Evolutionary conservation across 2,888 invertebrate species (phyloP).

Genomic region (Agrotis segetum): DNA sequence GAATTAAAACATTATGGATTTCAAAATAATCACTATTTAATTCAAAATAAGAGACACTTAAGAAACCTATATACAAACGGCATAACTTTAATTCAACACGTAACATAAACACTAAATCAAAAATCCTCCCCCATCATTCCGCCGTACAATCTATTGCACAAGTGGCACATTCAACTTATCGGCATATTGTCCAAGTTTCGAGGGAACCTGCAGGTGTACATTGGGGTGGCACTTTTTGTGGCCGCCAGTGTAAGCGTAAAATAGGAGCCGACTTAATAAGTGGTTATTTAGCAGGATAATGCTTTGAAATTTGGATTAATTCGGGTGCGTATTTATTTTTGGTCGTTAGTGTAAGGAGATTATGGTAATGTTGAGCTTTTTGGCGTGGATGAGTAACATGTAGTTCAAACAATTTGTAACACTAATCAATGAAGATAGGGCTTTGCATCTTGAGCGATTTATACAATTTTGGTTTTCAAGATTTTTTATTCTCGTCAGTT

Average conservation of each 20-base stretch:
- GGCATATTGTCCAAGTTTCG: slow-evolving; percentile 82
- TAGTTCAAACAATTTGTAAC: not conserved
- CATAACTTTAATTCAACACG: not conserved
- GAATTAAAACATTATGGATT: not conserved
- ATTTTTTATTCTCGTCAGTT: no score
- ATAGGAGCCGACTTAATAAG: slow-evolving; percentile 86
- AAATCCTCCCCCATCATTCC: slow-evolving; percentile 58
- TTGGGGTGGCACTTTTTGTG: slow-evolving; percentile 85
- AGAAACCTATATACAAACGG: not conserved
- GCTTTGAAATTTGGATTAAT: slow-evolving; percentile 76
- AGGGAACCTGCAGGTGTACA: slow-evolving; percentile 88
- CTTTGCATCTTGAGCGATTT: no score
- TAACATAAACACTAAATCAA: not conserved
- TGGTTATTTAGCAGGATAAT: slow-evolving; percentile 84
- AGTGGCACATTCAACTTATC: slow-evolving; percentile 74
- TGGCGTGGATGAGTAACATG: not conserved
- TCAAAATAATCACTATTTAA: not conserved
- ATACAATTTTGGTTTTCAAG: not conserved
- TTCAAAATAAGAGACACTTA: not conserved
- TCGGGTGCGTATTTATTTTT: slow-evolving; percentile 68
- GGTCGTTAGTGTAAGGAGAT: slow-evolving; percentile 67
- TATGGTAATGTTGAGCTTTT: slow-evolving; percentile 54
- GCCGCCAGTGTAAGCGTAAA: slow-evolving; percentile 82
- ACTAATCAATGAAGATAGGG: not conserved
- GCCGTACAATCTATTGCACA: slow-evolving; percentile 61